phyloP scores from a whole-genome alignment of 2,888 invertebrate species.

The Taphrorychus bicolor region DNA sequence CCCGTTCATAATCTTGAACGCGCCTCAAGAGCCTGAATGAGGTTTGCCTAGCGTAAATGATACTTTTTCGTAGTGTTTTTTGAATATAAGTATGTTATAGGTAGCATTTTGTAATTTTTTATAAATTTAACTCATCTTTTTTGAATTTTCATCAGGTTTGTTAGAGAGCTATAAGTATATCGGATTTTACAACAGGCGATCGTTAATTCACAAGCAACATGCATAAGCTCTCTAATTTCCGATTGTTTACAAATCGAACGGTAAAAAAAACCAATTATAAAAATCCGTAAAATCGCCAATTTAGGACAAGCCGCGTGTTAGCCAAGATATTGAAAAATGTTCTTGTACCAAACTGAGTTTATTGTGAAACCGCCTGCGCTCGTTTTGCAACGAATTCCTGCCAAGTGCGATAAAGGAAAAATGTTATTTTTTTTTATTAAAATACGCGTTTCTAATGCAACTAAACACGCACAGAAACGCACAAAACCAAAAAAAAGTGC shows the following conservation, averaged over 20 bases:
- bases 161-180: no score
- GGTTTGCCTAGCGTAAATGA: no score
- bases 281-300: slow-evolving; percentile 29
- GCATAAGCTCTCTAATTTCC: slow-evolving; percentile 12
- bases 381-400: slow-evolving; percentile 2
- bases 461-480: neutral
- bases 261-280: slow-evolving; percentile 25
- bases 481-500: neutral
- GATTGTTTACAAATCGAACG: slow-evolving; percentile 28
- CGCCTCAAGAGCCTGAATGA: no score
- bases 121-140: no score
- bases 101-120: no score
- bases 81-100: no score
- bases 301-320: slow-evolving; percentile 25
- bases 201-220: neutral
- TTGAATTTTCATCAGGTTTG: no score
- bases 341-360: slow-evolving; percentile 15
- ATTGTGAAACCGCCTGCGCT: slow-evolving; percentile 13
- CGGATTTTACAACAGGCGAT: no score
- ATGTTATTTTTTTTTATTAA: no score
- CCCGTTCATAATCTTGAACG: no score
- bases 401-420: no score
- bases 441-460: neutral
- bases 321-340: slow-evolving; percentile 18
- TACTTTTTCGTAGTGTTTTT: no score